Percentiles rank a stretch among this genome's conserved stretches.
Evolutionary conservation across 2,797 vertebrate genomes (phyloP).

Genomic region (Macrochelys suwanniensis): DNA sequence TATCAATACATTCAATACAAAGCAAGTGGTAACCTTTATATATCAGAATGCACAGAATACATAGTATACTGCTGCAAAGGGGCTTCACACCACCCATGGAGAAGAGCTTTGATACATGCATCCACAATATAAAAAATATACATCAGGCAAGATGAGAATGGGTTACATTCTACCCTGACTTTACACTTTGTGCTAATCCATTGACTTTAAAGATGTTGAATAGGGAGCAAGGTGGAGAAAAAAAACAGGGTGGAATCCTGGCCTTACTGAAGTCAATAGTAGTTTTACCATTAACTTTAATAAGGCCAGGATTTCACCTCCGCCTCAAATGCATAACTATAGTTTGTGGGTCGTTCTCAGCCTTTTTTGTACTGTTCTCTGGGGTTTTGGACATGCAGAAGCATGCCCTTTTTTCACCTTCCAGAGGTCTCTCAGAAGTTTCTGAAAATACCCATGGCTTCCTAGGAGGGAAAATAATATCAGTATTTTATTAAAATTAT

Average conservation of each 20-base stretch:
- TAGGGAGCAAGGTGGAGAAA: neutral
- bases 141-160: neutral
- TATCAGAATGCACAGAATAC: fast-evolving
- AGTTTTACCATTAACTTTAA: neutral
- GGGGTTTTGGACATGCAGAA: neutral
- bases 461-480: neutral
- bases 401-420: neutral
- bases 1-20: neutral
- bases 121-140: neutral
- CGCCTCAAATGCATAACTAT: neutral
- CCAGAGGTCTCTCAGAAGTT: neutral
- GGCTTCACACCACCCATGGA: fast-evolving
- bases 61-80: neutral
- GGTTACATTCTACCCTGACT: neutral
- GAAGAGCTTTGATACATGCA: neutral
- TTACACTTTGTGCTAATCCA: neutral
- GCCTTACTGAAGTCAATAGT: neutral
- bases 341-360: fast-evolving
- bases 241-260: neutral
- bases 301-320: neutral
- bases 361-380: neutral
- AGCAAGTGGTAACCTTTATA: neutral
- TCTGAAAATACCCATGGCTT: neutral
- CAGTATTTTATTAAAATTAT: neutral
- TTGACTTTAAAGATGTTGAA: neutral